phyloP scores from a whole-genome alignment of 2,888 invertebrate genomes.

The Drosophila peninsularis region DNA sequence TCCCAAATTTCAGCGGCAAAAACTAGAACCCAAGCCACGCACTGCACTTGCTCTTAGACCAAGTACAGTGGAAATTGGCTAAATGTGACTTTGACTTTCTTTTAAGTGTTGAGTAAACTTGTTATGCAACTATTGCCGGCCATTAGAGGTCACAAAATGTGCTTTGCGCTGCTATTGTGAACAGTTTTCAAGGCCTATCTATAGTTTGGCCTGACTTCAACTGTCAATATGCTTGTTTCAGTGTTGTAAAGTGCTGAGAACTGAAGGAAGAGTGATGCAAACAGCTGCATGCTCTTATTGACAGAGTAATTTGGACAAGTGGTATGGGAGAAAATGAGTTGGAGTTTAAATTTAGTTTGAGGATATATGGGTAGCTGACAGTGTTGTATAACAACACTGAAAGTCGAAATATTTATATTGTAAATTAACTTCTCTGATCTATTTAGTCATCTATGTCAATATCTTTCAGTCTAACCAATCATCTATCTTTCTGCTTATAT shows the following conservation, averaged over 20 bases:
- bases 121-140: background rate
- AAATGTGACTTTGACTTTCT: constrained; percentile 5
- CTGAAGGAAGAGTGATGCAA: background rate
- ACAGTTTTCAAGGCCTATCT: background rate
- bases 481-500: too few relatives aligned
- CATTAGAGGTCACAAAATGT: background rate
- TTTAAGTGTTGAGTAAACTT: background rate
- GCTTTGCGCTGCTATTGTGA: background rate
- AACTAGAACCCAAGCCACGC: constrained; percentile 38
- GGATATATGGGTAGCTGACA: background rate
- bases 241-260: background rate
- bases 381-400: background rate
- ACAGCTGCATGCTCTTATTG: background rate
- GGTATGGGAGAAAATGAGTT: background rate
- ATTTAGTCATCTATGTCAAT: too few relatives aligned
- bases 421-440: too few relatives aligned
- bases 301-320: background rate
- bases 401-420: too few relatives aligned
- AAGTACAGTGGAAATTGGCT: constrained; percentile 33
- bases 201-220: background rate
- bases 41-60: constrained; percentile 13
- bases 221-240: background rate
- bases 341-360: background rate
- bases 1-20: constrained; percentile 18
- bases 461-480: too few relatives aligned